Conservation (phyloP, 1,140 invertebrate species). For the Teleopsis dalmanni region DNA sequence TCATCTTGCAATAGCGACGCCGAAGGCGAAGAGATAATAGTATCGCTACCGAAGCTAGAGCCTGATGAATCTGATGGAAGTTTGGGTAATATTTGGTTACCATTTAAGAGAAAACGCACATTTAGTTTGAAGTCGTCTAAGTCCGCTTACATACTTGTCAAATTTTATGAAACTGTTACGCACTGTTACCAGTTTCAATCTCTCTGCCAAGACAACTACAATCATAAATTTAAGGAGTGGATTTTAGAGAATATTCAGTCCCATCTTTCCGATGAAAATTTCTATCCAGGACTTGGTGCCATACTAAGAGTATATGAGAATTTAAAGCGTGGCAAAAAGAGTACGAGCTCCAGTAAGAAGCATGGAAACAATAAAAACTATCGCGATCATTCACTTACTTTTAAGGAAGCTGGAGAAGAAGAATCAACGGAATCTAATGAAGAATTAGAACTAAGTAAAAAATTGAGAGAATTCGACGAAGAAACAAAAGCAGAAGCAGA, state of each 20-base stretch:
- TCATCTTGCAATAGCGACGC: conserved; percentile 4
- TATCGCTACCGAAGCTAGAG: conserved; percentile 30
- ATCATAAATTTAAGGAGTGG: conserved; percentile 28
- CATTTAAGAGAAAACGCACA: conserved; percentile 28
- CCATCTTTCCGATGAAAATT: conserved; percentile 30
- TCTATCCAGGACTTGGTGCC: conserved; percentile 40
- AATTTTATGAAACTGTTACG: conserved; percentile 27
- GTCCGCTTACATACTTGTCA: conserved; percentile 25
- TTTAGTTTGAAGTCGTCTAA: conserved; percentile 28
- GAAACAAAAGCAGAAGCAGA: neutral
- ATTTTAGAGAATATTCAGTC: conserved; percentile 24
- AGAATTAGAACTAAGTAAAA: too few relatives aligned
- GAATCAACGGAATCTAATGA: conserved; percentile 1
- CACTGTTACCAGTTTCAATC: conserved; percentile 31
- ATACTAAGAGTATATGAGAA: conserved; percentile 27
- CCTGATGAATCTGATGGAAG: conserved; percentile 19
- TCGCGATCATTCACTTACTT: too few relatives aligned
- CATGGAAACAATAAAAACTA: neutral
- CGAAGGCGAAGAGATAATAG: conserved; percentile 26
- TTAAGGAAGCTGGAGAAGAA: conserved; percentile 3
- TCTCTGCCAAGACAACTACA: conserved; percentile 19
- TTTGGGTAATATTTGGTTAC: conserved; percentile 33
- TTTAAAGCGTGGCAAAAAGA: conserved; percentile 10
- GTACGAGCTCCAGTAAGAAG: neutral
- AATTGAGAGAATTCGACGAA: neutral